A percentile compares a stretch with the other conserved stretches of the same genome.
Evolutionary conservation across 1,140 invertebrate genomes (phyloP).

Genomic region (Zaprionus gabonicus): DNA sequence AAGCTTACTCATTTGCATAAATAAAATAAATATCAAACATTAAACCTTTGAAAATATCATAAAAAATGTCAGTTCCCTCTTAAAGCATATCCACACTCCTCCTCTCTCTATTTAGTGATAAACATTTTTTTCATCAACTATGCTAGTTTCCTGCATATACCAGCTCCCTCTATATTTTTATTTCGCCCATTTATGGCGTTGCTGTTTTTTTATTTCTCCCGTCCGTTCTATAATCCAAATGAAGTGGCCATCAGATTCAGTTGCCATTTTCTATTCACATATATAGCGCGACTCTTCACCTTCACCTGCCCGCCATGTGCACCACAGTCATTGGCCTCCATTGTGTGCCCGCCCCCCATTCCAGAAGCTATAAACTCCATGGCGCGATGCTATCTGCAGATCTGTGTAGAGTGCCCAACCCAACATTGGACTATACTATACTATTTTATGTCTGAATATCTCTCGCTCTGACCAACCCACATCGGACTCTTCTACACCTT

Average conservation of each 20-base stretch:
- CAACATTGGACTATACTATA: background rate
- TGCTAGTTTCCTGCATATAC: constrained; percentile 4
- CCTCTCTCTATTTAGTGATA: background rate
- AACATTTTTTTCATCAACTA: background rate
- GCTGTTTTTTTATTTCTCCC: constrained; percentile 2
- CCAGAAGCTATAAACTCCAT: constrained; percentile 27
- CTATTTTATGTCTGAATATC: constrained; percentile 36
- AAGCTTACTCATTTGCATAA: too few relatives aligned
- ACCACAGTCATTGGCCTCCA: background rate
- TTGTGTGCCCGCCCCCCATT: background rate
- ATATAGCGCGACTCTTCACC: constrained; percentile 24
- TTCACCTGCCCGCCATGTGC: background rate
- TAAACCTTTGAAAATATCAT: too few relatives aligned
- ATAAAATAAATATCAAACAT: too few relatives aligned
- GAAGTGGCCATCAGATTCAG: constrained; percentile 50
- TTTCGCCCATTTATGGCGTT: background rate
- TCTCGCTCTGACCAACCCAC: constrained; percentile 18
- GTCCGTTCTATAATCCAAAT: constrained; percentile 30
- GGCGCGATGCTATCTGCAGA: constrained; percentile 28
- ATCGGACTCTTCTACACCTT: background rate
- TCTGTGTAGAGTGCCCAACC: background rate
- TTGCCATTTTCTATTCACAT: constrained; percentile 26
- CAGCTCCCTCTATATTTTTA: constrained; percentile 3
- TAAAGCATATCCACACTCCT: background rate
- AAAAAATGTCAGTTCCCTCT: too few relatives aligned